Evolutionary conservation across 1,140 invertebrate species (phyloP).

Genomic region (Calephelis nemesis): DNA sequence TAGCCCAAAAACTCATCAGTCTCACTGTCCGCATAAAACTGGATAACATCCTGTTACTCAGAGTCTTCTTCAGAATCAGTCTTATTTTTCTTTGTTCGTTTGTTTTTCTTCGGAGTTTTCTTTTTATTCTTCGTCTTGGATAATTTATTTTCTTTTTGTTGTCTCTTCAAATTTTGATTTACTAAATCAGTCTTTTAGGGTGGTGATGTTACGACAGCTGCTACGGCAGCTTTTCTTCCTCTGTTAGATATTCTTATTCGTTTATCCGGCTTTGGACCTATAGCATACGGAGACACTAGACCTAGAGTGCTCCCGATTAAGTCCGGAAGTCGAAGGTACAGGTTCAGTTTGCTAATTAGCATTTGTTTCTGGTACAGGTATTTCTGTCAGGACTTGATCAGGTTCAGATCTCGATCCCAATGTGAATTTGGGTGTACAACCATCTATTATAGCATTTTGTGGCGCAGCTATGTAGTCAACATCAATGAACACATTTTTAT

Average conservation of each 20-base stretch:
- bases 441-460: no score
- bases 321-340: conserved; percentile 32
- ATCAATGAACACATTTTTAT: no score
- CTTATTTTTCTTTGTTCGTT: conserved; percentile 23
- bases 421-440: no score
- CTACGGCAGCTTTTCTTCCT: conserved; percentile 36
- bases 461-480: no score
- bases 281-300: conserved; percentile 35
- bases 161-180: conserved; percentile 32
- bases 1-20: conserved; percentile 12
- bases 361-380: conserved; percentile 2
- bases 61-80: conserved; percentile 23
- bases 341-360: conserved; percentile 20
- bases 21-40: conserved; percentile 29
- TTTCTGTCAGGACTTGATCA: no score
- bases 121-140: conserved; percentile 25
- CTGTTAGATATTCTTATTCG: conserved; percentile 33
- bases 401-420: no score
- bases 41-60: conserved; percentile 28
- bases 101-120: conserved; percentile 24
- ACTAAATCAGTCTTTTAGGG: conserved; percentile 33
- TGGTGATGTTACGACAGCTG: conserved; percentile 28
- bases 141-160: conserved; percentile 34
- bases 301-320: conserved; percentile 34
- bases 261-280: conserved; percentile 35